Percentiles rank a stretch among this genome's conserved stretches.
These are phyloP conservation scores for Phocides pigmalion DNA, from an alignment of 1,140 invertebrate species.

Conservation along the genomic window DNA sequence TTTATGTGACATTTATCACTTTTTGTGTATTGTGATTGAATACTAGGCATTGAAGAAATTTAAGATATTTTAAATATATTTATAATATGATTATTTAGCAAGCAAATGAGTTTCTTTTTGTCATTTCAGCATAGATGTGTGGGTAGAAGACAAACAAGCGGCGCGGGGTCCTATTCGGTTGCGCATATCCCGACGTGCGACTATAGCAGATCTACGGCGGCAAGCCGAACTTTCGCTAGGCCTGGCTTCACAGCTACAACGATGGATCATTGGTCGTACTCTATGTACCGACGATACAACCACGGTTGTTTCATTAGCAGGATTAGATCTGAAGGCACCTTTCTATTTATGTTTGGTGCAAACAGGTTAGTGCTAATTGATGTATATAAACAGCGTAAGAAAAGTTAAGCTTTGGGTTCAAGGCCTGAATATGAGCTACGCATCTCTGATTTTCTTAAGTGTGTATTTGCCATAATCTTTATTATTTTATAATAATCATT, in stretches of 20 bases:
- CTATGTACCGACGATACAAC: slow-evolving; percentile 61
- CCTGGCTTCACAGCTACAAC: slow-evolving; percentile 75
- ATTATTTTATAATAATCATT: too few relatives aligned
- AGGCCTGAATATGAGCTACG: too few relatives aligned
- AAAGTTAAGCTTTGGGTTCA: too few relatives aligned
- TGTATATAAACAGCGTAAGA: background rate
- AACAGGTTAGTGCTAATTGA: slow-evolving; percentile 48
- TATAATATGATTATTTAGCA: too few relatives aligned
- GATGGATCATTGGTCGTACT: slow-evolving; percentile 69
- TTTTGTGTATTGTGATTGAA: too few relatives aligned
- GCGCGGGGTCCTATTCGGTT: slow-evolving; percentile 64
- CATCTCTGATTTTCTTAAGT: too few relatives aligned
- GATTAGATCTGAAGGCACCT: slow-evolving; percentile 65
- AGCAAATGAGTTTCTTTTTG: background rate
- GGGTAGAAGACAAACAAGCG: slow-evolving; percentile 72
- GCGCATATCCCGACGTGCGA: slow-evolving; percentile 46
- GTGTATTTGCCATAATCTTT: too few relatives aligned
- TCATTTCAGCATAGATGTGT: slow-evolving; percentile 63
- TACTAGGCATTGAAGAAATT: too few relatives aligned
- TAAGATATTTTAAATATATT: too few relatives aligned
- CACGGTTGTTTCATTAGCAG: slow-evolving; percentile 50
- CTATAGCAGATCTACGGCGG: slow-evolving; percentile 54
- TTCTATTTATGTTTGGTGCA: slow-evolving; percentile 73
- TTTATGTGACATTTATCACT: too few relatives aligned
- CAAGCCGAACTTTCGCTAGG: slow-evolving; percentile 57